phyloP scores from a whole-genome alignment of 2,797 vertebrate genomes.

The Malacoraja senta region DNA sequence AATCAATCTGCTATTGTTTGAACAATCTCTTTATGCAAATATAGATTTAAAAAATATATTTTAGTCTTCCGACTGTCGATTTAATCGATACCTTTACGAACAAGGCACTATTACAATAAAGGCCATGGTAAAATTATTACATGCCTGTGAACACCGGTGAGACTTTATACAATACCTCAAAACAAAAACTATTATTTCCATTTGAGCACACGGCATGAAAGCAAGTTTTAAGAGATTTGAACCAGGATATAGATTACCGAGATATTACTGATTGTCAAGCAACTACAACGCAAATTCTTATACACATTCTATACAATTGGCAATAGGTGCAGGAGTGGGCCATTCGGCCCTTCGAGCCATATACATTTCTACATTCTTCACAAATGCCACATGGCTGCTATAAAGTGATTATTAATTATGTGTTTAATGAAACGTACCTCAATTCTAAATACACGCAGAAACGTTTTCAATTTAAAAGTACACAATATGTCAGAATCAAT shows the following conservation, averaged over 20 bases:
- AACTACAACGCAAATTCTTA: not conserved
- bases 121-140: not conserved
- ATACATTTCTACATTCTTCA: not conserved
- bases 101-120: not conserved
- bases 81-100: not conserved
- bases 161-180: not conserved
- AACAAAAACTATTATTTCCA: not conserved
- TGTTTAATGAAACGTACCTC: not conserved
- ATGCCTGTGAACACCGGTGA: not conserved
- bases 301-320: not conserved
- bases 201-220: not conserved
- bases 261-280: not conserved
- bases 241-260: not conserved
- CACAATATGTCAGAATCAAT: not conserved
- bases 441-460: not conserved
- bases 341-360: too few relatives aligned
- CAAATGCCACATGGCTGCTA: not conserved
- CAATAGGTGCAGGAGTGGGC: too few relatives aligned
- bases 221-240: not conserved
- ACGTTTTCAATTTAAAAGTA: not conserved
- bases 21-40: not conserved
- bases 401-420: not conserved
- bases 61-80: not conserved
- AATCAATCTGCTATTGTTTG: not conserved
- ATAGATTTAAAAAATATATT: not conserved